Conservation (phyloP, 2,888 invertebrate species). For the Mimumesa dahlbomi region DNA sequence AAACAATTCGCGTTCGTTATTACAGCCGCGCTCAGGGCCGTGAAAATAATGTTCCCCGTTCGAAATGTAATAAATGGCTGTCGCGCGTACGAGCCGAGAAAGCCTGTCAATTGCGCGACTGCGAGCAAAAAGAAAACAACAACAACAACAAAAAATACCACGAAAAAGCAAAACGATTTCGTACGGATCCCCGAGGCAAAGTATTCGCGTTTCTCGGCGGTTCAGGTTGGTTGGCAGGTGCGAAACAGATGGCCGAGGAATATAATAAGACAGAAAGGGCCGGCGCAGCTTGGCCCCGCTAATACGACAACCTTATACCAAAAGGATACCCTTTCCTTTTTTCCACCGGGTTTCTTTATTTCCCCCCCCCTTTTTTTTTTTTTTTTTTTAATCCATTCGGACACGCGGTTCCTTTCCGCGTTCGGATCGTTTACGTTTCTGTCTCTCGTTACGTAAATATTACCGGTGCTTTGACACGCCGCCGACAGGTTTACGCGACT, state of each 20-base stretch:
- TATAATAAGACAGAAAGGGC: conserved; percentile 25
- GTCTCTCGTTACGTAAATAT: background rate
- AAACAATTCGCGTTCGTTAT: no score
- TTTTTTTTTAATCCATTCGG: no score
- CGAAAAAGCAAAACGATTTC: conserved; percentile 2
- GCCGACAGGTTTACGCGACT: no score
- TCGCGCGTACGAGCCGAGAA: no score
- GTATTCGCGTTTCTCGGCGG: conserved; percentile 30
- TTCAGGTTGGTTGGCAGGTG: conserved; percentile 74
- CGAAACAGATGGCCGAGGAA: conserved; percentile 76
- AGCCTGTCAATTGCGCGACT: background rate
- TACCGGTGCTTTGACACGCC: no score
- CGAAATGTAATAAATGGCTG: no score
- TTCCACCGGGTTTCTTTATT: background rate
- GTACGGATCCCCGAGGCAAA: conserved; percentile 16
- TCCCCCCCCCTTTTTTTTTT: no score
- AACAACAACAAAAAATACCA: background rate
- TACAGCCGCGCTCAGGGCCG: no score
- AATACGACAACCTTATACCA: background rate
- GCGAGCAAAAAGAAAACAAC: background rate
- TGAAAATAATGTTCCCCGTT: no score
- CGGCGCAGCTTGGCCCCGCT: conserved; percentile 10
- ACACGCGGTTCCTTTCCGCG: background rate
- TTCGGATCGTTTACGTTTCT: background rate
- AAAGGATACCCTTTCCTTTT: conserved; percentile 1